Evolutionary conservation across 2,797 vertebrate species (phyloP).

Genomic region (Pipistrellus pygmaeus): DNA sequence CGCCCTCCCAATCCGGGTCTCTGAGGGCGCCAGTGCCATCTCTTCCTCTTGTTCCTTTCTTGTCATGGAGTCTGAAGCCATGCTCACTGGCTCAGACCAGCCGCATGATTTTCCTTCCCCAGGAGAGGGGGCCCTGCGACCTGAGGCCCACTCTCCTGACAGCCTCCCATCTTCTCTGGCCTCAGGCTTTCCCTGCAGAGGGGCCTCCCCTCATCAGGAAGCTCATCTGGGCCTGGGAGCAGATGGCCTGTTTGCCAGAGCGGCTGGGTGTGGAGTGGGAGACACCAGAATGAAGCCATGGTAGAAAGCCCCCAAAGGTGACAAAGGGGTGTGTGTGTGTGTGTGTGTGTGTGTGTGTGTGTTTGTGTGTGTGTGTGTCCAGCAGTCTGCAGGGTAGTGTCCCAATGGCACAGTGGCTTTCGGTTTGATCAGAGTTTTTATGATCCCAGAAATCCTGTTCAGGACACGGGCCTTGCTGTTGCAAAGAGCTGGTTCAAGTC

Average conservation of each 20-base stretch:
- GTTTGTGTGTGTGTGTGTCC: too few species aligned
- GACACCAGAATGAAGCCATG: background rate
- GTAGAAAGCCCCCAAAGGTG: background rate
- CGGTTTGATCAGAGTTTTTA: background rate
- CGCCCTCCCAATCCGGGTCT: background rate
- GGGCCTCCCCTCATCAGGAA: background rate
- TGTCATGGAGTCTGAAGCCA: background rate
- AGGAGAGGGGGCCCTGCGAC: background rate
- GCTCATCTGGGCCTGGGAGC: background rate
- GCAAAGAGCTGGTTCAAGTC: background rate
- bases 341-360: too few species aligned
- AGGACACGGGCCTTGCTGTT: background rate
- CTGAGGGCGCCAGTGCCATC: background rate
- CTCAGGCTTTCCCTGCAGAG: background rate
- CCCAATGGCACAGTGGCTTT: background rate
- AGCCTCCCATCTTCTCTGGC: background rate
- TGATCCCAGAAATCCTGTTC: background rate
- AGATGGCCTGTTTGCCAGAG: background rate
- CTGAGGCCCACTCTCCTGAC: background rate
- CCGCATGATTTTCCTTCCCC: background rate
- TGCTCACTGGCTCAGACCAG: background rate
- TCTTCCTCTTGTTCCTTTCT: constrained; percentile 22
- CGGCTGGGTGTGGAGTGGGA: background rate
- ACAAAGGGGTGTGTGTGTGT: background rate
- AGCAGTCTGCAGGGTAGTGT: background rate